These are phyloP conservation scores for Tachuris rubrigastra DNA, from an alignment of 2,113 vertebrate species.

Conservation along the genomic window DNA sequence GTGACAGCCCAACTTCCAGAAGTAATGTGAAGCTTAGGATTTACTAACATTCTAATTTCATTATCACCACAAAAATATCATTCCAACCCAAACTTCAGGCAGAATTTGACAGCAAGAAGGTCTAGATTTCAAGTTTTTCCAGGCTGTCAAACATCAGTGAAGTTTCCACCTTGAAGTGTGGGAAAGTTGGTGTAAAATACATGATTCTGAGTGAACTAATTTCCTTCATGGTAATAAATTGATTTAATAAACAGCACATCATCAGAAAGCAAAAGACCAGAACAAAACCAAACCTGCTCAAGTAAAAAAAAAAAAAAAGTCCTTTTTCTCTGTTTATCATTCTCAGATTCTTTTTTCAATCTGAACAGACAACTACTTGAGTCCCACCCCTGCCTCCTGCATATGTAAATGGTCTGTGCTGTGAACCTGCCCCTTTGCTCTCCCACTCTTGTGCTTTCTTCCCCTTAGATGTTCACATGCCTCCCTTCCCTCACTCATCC, in stretches of 20 bases:
- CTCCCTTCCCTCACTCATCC: not conserved
- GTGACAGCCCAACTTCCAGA: not conserved
- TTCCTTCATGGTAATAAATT: not conserved
- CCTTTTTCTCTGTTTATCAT: not conserved
- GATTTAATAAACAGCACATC: not conserved
- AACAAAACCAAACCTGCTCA: not conserved
- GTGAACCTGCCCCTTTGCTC: not conserved
- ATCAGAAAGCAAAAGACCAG: not conserved
- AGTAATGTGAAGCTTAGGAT: not conserved
- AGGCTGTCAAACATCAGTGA: not conserved
- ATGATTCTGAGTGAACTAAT: not conserved
- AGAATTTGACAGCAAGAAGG: not conserved
- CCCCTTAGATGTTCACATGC: not conserved
- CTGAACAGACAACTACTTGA: not conserved
- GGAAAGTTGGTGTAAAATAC: not conserved
- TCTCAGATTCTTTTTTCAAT: not conserved
- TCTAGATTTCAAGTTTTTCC: not conserved
- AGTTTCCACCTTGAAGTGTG: not conserved
- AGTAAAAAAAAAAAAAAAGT: not conserved
- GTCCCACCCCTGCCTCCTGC: not conserved
- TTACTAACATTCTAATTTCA: not conserved
- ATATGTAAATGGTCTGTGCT: accelerated
- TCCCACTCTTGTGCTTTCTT: not conserved
- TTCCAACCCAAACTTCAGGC: not conserved
- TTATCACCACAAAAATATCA: not conserved